These are phyloP conservation scores for Meloe dianella DNA, from an alignment of 2,888 invertebrate genomes.

Conservation along the genomic window DNA sequence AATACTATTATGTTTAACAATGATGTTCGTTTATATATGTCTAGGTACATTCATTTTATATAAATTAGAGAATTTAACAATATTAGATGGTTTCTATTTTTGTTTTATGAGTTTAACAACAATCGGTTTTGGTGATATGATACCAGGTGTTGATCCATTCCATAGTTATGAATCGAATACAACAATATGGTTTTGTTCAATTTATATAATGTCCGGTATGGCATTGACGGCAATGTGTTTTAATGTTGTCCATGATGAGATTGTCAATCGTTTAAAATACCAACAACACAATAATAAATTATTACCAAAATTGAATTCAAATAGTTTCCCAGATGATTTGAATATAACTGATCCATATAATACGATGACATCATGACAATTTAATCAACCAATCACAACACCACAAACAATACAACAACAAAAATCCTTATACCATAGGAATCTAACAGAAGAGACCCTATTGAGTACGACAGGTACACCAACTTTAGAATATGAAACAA, in stretches of 20 bases:
- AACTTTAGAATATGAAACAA: conserved; percentile 46
- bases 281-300: conserved; percentile 58
- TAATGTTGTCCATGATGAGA: conserved; percentile 87
- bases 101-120: conserved; percentile 95
- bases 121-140: conserved; percentile 87
- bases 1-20: conserved; percentile 83
- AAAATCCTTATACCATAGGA: conserved; percentile 63
- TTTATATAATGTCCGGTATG: conserved; percentile 85
- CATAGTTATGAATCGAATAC: conserved; percentile 68
- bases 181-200: conserved; percentile 87
- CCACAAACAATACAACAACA: conserved; percentile 38
- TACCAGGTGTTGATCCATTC: conserved; percentile 68
- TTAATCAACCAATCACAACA: conserved; percentile 61
- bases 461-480: conserved; percentile 63
- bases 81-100: conserved; percentile 91
- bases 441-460: conserved; percentile 66
- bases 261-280: conserved; percentile 77
- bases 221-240: conserved; percentile 90
- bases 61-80: conserved; percentile 88
- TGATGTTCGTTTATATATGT: conserved; percentile 90
- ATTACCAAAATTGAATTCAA: conserved; percentile 58
- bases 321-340: conserved; percentile 67
- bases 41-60: conserved; percentile 88
- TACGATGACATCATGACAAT: conserved; percentile 74
- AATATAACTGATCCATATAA: conserved; percentile 70